phyloP scores from a whole-genome alignment of 1,140 invertebrate species.

The Dolichoris vasculosae region DNA sequence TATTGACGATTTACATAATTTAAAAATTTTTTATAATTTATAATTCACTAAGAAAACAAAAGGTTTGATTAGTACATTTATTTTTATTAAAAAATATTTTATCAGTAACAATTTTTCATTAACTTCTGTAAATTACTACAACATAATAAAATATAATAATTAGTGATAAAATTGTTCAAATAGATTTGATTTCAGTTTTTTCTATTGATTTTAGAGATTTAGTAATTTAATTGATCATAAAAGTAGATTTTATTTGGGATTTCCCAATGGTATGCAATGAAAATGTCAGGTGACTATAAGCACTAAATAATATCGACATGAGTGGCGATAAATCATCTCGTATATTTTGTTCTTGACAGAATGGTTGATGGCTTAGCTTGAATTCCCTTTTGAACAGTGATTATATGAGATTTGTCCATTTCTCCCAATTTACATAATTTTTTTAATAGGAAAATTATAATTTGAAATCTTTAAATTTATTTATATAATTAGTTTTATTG shows the following conservation, averaged over 20 bases:
- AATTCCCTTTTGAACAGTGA: conserved; percentile 15
- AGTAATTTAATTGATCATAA: conserved; percentile 39
- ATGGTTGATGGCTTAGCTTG: conserved; percentile 30
- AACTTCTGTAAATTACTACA: too few species aligned
- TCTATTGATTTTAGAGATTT: conserved; percentile 33
- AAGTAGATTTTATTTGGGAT: conserved; percentile 47
- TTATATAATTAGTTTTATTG: too few species aligned
- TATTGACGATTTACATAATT: too few species aligned
- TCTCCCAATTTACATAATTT: background rate
- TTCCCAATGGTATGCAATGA: conserved; percentile 36
- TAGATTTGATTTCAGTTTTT: background rate
- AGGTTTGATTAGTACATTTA: too few species aligned
- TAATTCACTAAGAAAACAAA: too few species aligned
- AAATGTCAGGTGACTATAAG: conserved; percentile 40
- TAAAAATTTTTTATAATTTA: too few species aligned
- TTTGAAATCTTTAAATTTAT: background rate
- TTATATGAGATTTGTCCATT: conserved; percentile 14
- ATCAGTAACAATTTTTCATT: too few species aligned
- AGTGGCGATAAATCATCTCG: conserved; percentile 33
- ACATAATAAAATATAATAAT: too few species aligned
- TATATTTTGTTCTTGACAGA: conserved; percentile 43
- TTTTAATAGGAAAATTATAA: background rate
- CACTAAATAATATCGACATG: conserved; percentile 47
- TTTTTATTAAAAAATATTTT: too few species aligned
- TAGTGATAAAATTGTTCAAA: background rate